phyloP scores from a whole-genome alignment of 2,797 vertebrate genomes.

The Falco rusticolus region DNA sequence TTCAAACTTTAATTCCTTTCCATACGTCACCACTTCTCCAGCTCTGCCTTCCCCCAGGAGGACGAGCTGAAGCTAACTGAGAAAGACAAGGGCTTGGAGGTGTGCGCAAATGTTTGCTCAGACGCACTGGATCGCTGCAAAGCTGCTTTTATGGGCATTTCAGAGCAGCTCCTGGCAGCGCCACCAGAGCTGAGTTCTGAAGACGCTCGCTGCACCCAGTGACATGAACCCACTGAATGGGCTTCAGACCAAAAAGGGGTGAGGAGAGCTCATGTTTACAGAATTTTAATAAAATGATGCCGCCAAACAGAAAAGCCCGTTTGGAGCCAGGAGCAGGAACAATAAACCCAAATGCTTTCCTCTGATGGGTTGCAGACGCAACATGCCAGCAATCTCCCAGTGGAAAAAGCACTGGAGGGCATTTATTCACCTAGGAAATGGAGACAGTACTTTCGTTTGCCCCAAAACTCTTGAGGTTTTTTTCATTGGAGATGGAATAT shows the following conservation, averaged over 20 bases:
- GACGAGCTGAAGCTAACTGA: slow-evolving; percentile 43
- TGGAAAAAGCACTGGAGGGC: neutral
- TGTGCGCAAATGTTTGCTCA: neutral
- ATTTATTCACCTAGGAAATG: neutral
- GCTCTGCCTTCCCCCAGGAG: slow-evolving; percentile 50
- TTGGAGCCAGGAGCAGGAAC: neutral
- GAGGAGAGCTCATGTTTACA: slow-evolving; percentile 8
- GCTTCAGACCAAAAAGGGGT: neutral
- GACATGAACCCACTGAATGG: neutral
- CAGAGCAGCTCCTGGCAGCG: neutral
- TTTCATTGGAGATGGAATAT: neutral
- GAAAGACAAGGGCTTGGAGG: slow-evolving; percentile 58
- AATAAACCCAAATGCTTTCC: neutral
- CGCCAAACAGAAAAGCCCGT: neutral
- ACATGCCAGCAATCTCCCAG: accelerated
- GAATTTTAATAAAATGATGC: neutral
- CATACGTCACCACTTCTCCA: neutral
- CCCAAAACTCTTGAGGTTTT: accelerated
- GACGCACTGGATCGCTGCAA: neutral
- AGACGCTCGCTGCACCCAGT: neutral
- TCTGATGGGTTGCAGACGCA: slow-evolving; percentile 35
- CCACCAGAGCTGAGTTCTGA: accelerated
- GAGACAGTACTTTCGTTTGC: neutral
- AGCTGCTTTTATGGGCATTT: slow-evolving; percentile 70
- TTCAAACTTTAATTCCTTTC: slow-evolving; percentile 64